phyloP scores from a whole-genome alignment of 2,797 vertebrate genomes.

The Syngnathus acus region DNA sequence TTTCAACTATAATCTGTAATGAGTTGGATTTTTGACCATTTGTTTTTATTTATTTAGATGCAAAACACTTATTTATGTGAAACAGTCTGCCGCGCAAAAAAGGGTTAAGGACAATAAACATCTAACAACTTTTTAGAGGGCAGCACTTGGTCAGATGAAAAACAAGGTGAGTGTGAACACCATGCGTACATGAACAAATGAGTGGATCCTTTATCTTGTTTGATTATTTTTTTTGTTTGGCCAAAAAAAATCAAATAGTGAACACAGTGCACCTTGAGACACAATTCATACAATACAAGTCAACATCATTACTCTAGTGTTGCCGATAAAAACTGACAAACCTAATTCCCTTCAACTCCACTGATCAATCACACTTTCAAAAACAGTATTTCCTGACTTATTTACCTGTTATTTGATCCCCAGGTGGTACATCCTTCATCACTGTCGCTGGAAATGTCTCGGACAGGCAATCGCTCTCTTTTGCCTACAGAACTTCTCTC shows the following conservation, averaged over 20 bases:
- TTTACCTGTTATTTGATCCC: conserved; percentile 65
- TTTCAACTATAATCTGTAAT: conserved; percentile 13
- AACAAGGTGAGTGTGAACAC: no score
- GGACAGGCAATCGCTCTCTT: conserved; percentile 28
- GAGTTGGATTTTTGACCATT: not conserved
- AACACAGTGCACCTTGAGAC: not conserved
- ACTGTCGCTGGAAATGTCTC: conserved; percentile 66
- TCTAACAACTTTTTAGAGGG: no score
- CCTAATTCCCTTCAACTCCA: not conserved
- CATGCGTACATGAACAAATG: no score
- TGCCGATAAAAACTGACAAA: not conserved
- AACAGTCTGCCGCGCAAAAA: no score
- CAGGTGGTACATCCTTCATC: conserved; percentile 72
- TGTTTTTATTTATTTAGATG: not conserved
- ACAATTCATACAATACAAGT: not conserved
- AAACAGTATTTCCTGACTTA: not conserved
- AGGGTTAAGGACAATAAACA: no score
- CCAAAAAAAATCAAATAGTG: not conserved
- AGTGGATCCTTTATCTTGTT: no score
- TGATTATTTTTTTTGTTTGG: not conserved
- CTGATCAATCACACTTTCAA: not conserved
- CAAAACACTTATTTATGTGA: not conserved
- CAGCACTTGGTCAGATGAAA: no score
- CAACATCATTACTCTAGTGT: not conserved
- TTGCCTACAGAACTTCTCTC: conserved; percentile 23